phyloP scores from a whole-genome alignment of 2,113 vertebrate species.

The Zosterops hypoxanthus region DNA sequence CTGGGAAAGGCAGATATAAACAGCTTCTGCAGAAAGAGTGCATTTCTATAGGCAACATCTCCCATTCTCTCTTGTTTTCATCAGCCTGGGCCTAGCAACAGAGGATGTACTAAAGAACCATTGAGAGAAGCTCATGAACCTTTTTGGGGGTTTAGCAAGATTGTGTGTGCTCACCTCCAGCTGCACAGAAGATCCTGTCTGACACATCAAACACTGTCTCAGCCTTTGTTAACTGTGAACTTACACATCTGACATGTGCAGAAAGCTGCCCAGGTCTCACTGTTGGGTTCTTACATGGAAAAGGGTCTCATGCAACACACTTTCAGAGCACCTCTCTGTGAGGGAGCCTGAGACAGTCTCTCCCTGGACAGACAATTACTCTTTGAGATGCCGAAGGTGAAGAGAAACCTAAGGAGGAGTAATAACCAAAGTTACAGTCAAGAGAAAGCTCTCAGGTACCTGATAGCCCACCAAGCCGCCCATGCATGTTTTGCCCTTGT shows the following conservation, averaged over 20 bases:
- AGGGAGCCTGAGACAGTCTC: neutral
- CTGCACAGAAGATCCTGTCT: neutral
- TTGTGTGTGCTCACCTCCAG: neutral
- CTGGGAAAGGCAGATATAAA: neutral
- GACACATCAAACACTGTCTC: neutral
- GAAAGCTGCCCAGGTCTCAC: neutral
- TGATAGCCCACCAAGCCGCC: neutral
- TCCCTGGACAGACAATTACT: neutral
- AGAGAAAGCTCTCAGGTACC: neutral
- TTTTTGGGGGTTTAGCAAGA: neutral
- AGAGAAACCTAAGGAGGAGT: neutral
- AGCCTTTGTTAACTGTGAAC: neutral
- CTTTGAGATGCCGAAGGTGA: neutral
- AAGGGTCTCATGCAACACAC: neutral
- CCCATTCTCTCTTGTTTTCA: neutral
- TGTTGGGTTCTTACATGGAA: neutral
- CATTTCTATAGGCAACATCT: neutral
- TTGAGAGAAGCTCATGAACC: neutral
- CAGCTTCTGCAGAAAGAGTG: neutral
- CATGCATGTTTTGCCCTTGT: neutral
- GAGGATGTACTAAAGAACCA: neutral
- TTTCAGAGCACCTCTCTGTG: neutral
- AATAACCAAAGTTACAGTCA: neutral
- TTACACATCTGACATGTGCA: neutral
- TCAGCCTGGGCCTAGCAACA: neutral